Conservation (phyloP, 2,888 invertebrate species). For the Microdon myrmicae region DNA sequence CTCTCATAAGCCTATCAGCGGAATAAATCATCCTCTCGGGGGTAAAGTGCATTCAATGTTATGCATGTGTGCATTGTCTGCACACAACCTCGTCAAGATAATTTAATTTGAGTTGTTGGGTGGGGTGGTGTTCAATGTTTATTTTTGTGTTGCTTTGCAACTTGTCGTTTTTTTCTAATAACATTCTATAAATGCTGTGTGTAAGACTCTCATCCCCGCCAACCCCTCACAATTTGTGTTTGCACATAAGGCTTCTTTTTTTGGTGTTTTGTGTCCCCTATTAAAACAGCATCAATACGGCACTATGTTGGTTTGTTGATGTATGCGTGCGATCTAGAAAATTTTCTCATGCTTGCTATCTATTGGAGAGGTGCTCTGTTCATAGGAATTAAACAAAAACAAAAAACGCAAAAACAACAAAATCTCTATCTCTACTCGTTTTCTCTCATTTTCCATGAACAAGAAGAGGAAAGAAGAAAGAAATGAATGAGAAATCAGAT, state of each 20-base stretch:
- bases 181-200: slow-evolving; percentile 11
- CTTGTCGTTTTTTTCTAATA: slow-evolving; percentile 40
- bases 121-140: slow-evolving; percentile 32
- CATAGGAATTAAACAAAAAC: slow-evolving; percentile 10
- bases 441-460: slow-evolving; percentile 4
- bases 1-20: slow-evolving; percentile 2
- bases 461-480: slow-evolving; percentile 24
- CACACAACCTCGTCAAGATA: slow-evolving; percentile 4
- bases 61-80: slow-evolving; percentile 15
- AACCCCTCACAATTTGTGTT: no score
- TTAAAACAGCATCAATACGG: no score
- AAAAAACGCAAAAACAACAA: slow-evolving; percentile 14
- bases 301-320: background rate
- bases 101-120: slow-evolving; percentile 17
- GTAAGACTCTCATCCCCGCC: no score
- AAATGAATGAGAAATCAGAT: slow-evolving; percentile 36
- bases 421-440: slow-evolving; percentile 6
- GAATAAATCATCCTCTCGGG: slow-evolving; percentile 28
- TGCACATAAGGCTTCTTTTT: no score
- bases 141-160: slow-evolving; percentile 49
- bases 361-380: slow-evolving; percentile 20
- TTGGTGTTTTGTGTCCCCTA: no score
- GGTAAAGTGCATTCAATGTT: slow-evolving; percentile 39
- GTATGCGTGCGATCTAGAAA: slow-evolving; percentile 13
- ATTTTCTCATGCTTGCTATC: slow-evolving; percentile 34